Base-by-base conservation (phyloP, 2,797 vertebrate genomes). In the Platalea minor region DNA sequence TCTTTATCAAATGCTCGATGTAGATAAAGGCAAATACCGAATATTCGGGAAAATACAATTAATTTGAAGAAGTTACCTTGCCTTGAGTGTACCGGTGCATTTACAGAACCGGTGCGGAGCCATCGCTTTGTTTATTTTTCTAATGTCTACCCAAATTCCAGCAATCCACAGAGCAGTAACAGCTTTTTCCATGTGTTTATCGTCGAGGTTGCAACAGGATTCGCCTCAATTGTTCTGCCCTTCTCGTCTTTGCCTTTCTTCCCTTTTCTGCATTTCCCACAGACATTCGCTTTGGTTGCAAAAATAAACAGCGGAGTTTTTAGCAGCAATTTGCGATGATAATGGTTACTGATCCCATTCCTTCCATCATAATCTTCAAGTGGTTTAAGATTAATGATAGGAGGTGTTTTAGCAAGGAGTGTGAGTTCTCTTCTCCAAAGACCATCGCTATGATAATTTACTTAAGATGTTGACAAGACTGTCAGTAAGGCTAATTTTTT, bases 321-420 rank as follows among this genome's bases (percentile, higher is more conserved):
- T 97, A 98, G 97, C 95, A 98, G 98, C 98, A 97, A 98, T 97
- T 97, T 96, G 98, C 99, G 98, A 98, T 97, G 98, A 98, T 98
- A 98, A 98, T 98, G 98, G 97, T 98, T 98, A 98, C 98, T 98
- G 98, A 98, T 98, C 98, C 98, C 98, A 96, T 98, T 98, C 98
- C 98, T 98, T 98, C 98, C 98, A 98, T 98, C 98, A 98, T 98
- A 98, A 99, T 99, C 98, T 99, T 98, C 98, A 98, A 99, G 98
- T 98, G 98, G 96, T 96, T 97, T 94, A 96, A 99, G 98, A 99
- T 99, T 98, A 99, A 99, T 98, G 98, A 98, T 97, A 97, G 96
- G 97, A 96, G 97, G 92, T 98, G 96, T 97, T 89, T 97, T 96
- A 96, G 86, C 87, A 77, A 94, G 89, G 85, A 95, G 96, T 95